Percentiles rank a stretch among this genome's conserved stretches.
Evolutionary conservation across 2,113 vertebrate genomes (phyloP).

Genomic region (Oreochromis spilurus): DNA sequence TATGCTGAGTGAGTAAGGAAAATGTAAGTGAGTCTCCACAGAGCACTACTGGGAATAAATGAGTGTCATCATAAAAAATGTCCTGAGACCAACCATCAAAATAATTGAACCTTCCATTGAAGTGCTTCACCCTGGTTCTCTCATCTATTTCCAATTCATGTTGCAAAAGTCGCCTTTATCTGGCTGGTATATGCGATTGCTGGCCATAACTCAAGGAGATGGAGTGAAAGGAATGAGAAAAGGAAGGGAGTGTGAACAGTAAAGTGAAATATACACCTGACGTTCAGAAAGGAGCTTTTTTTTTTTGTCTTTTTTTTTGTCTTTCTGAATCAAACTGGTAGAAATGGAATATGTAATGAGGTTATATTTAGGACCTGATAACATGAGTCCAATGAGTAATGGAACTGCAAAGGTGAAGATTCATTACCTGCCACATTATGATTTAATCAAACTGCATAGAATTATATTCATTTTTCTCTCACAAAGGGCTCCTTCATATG

Average conservation of each 20-base stretch:
- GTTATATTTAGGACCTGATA: slow-evolving; percentile 77
- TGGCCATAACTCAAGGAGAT: slow-evolving; percentile 51
- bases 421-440: slow-evolving; percentile 77
- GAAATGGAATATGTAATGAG: slow-evolving; percentile 77
- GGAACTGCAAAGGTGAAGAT: slow-evolving; percentile 63
- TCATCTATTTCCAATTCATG: slow-evolving; percentile 56
- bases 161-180: slow-evolving; percentile 46
- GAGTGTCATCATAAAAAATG: slow-evolving; percentile 29
- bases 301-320: slow-evolving; percentile 8
- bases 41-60: slow-evolving; percentile 9
- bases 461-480: slow-evolving; percentile 67
- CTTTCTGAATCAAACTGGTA: slow-evolving; percentile 41
- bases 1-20: neutral
- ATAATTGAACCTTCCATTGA: slow-evolving; percentile 55
- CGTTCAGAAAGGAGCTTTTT: slow-evolving; percentile 49
- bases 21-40: neutral
- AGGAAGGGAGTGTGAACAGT: slow-evolving; percentile 48
- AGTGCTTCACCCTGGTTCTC: slow-evolving; percentile 35
- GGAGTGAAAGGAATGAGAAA: slow-evolving; percentile 63
- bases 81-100: slow-evolving; percentile 47
- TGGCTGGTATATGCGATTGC: slow-evolving; percentile 21
- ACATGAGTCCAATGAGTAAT: slow-evolving; percentile 67
- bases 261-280: slow-evolving; percentile 74
- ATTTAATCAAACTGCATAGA: slow-evolving; percentile 76
- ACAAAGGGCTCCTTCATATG: slow-evolving; percentile 58